Evolutionary conservation across 2,888 invertebrate species (phyloP), one percentile per base, ranked within the genome.

Genomic region (Drosophila cognata): DNA sequence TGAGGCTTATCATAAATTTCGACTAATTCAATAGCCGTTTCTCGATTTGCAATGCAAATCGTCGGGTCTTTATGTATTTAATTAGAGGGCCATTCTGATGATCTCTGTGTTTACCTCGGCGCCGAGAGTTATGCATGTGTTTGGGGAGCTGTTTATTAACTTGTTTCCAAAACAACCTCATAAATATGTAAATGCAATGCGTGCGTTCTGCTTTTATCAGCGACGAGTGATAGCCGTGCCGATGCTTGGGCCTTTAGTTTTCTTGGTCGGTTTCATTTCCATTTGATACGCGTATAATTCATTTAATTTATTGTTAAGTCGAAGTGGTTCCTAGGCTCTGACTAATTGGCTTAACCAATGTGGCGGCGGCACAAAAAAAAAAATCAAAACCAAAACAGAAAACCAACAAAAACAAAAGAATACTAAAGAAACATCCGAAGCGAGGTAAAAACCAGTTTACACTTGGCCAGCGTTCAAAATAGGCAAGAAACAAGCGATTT

Each of bases 31-130:
- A 77, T 80, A 68, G 63, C 53, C 57, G 48, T 28, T 31, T 57
- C 16, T 36, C 50, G 38, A 85, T 85, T 89, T 89, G 90, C 88
- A 85, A 65, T 89, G 86, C 85, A 74, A 89, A 85, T 85, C 29
- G 21, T 41, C 38, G 68, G 66, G 52, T 77, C 69, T 82, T 85
- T 90, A 88, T 76, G 79, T 75, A 90, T 83, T 85, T 86, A 86
- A 86, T 86, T 85, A 85, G 88, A 77, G 81, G 60, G 55, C 85
- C 80, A 77, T 84, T 88, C 69, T 52, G 82, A 18, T 66, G 58
- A 74, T 75, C 71, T 73, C 48, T 71, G 77, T 66, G 75, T 89
- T 78, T 84, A 81, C 68, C 68, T 51, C 59, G 51, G 36, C 41
- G 56, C 71, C 60, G 73, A 80, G 84, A 75, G 79, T 84, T 84